Percentiles rank a stretch among this genome's conserved stretches.
Evolutionary conservation across 1,140 invertebrate species (phyloP).

Genomic region (Conopomorpha cramerella): DNA sequence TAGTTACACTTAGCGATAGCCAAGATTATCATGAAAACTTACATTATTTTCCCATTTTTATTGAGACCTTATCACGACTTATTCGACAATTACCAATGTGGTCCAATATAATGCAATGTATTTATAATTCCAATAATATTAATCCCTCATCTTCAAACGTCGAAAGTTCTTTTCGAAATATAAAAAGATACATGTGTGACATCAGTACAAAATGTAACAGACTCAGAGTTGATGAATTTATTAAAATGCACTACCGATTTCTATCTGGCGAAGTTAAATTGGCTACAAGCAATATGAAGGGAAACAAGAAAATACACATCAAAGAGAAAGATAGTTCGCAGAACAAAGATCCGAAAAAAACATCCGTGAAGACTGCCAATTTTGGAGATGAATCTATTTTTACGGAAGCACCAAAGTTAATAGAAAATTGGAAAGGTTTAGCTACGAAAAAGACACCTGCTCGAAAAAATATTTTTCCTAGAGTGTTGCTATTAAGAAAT

Average conservation of each 20-base stretch:
- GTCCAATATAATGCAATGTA: background rate
- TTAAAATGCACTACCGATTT: conserved; percentile 1
- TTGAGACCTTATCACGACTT: background rate
- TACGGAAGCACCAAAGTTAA: background rate
- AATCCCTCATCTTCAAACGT: background rate
- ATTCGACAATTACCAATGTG: background rate
- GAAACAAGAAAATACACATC: background rate
- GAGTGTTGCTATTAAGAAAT: background rate
- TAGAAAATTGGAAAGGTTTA: conserved; percentile 1
- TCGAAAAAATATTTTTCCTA: background rate
- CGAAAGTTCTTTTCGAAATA: background rate
- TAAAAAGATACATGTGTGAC: background rate
- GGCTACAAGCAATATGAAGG: background rate
- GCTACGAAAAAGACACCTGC: conserved; percentile 1
- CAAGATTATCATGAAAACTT: background rate
- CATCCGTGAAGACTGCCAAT: too few species aligned
- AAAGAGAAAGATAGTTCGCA: background rate
- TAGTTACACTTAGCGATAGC: background rate
- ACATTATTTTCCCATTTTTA: background rate
- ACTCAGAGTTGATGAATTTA: conserved; percentile 1
- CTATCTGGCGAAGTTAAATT: conserved; percentile 1
- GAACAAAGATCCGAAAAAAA: background rate
- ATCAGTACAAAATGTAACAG: background rate
- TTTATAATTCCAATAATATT: background rate
- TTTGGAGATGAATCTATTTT: conserved; percentile 1